Base-by-base conservation (phyloP, 1,140 invertebrate species). In the Dryas iulia region DNA sequence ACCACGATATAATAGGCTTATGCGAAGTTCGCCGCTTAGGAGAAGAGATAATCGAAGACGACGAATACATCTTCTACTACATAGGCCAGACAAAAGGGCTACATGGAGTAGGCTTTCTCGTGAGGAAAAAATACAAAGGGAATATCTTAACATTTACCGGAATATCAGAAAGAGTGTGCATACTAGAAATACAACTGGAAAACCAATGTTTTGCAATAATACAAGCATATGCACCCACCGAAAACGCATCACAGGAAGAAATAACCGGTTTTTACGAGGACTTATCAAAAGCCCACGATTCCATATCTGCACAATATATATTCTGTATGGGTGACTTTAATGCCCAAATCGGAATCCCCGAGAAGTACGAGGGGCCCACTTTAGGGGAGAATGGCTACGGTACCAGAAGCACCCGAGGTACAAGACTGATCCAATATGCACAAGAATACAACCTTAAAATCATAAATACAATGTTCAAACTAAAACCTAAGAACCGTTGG, bases 391-490 rank as follows among this genome's bases (percentile, higher is more conserved):
- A 77, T 30, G 78, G 78, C 1, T 59, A 76, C 56, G 75, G n/a
- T n/a, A n/a, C n/a, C n/a, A n/a, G n/a, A n/a, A n/a, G n/a, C n/a
- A n/a, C n/a, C n/a, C n/a, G n/a, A n/a, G n/a, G n/a, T n/a, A n/a
- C n/a, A n/a, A n/a, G n/a, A n/a, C n/a, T n/a, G n/a, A n/a, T n/a
- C n/a, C n/a, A n/a, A n/a, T n/a, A n/a, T n/a, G n/a, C n/a, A n/a
- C n/a, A n/a, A n/a, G n/a, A n/a, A n/a, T n/a, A n/a, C n/a, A n/a
- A n/a, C n/a, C n/a, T n/a, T n/a, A n/a, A n/a, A n/a, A n/a, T n/a
- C n/a, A n/a, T n/a, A n/a, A n/a, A n/a, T n/a, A n/a, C n/a, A n/a
- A 82, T 82, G 78, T 80, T 82, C 47, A 78, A 79, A 5, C 21
- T 71, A 58, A 81, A 83, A 66, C 31, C 52, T 14, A 73, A 77